Evolutionary conservation across 2,797 vertebrate species (phyloP), one percentile per base, ranked within the genome.

Genomic region (Gallinago solitaria): DNA sequence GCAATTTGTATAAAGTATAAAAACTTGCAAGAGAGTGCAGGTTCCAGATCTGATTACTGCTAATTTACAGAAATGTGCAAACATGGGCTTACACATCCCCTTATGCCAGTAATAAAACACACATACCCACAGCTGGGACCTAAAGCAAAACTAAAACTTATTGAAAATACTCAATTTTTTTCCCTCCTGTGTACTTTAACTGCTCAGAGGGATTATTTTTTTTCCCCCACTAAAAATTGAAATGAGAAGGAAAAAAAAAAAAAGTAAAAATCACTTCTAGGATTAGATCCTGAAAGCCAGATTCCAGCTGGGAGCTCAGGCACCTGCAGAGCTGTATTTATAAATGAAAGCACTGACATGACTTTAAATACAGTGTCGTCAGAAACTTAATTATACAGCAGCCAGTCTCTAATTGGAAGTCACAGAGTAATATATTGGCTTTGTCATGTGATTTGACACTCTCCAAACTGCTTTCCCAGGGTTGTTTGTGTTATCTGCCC

Each of bases 371-470:
- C 90, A 78, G 83, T 39, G 63, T 95, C 54, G 0, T 95, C 93
- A 95, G 90, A 96, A 96, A 88, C 89, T 96, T 95, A 96, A 97
- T 96, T 95, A 95, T 89, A 67, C 69, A 83, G 87, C 92, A 94
- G 61, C 76, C 75, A 94, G 92, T 39, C 93, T 89, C 80, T 96
- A 96, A 97, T 86, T 97, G 87, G 84, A 94, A 97, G 91, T 60
- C 89, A 87, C 83, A 63, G 75, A 86, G 83, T 81, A 89, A 83
- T 54, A 53, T 56, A 88, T 70, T 67, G 89, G 76, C 91, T 95
- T 94, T 96, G 94, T 76, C 69, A 25, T 65, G 79, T 41, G 69
- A 39, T 83, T 81, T 82, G 82, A 89, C 53, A 53, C 84, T 84
- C 96, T 93, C 68, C 82, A 57, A 87, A 77, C 68, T 57, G 54